A percentile compares a stretch with the other conserved stretches of the same genome.
Conservation (phyloP, 2,888 invertebrate species). For the Myopa tessellatipennis region DNA sequence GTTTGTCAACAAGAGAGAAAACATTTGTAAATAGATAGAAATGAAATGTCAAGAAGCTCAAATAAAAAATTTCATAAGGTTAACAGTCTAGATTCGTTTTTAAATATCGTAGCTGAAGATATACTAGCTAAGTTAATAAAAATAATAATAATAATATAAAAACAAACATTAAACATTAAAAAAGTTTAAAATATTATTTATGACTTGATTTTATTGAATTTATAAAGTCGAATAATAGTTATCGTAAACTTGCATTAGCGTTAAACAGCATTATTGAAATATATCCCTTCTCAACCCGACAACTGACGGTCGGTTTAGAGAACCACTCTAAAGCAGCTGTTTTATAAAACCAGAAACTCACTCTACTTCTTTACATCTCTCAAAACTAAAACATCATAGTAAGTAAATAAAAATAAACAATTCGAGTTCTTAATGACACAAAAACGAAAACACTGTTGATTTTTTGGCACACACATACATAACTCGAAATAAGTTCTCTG, state of each 20-base stretch:
- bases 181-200: not conserved
- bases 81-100: not conserved
- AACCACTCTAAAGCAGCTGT: not conserved
- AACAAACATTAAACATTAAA: not conserved
- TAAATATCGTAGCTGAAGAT: not conserved
- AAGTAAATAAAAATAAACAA: not conserved
- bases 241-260: no score
- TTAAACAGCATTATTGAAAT: no score
- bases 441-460: not conserved
- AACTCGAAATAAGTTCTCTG: not conserved
- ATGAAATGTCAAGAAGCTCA: constrained; percentile 13
- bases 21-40: constrained; percentile 10
- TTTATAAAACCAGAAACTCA: not conserved
- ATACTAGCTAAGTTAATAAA: not conserved
- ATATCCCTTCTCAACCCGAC: no score
- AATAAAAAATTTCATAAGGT: constrained; percentile 4
- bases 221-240: no score
- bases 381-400: not conserved
- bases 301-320: no score
- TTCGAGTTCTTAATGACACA: not conserved
- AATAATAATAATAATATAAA: not conserved
- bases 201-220: not conserved
- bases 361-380: constrained; percentile 6
- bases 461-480: not conserved
- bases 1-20: not conserved